phyloP scores from a whole-genome alignment of 2,888 invertebrate genomes.

The Eubasilissa splendida region DNA sequence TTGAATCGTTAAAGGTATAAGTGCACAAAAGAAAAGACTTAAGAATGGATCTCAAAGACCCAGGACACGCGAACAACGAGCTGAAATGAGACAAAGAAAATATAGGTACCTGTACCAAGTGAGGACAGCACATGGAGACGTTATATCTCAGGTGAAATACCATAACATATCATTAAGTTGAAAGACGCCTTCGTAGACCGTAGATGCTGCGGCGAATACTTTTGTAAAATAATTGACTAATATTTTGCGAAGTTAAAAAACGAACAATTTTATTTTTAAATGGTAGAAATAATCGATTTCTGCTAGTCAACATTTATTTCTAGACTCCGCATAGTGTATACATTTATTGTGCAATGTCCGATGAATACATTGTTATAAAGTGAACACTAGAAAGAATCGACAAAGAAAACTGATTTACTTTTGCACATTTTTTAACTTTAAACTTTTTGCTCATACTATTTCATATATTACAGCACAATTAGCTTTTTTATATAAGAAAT shows the following conservation, averaged over 20 bases:
- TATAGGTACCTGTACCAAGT: slow-evolving; percentile 92
- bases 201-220: too few relatives aligned
- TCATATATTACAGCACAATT: too few relatives aligned
- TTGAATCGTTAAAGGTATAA: slow-evolving; percentile 64
- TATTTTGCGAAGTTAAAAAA: background rate
- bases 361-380: background rate
- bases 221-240: background rate
- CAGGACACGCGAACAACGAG: slow-evolving; percentile 82
- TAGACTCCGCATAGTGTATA: too few relatives aligned
- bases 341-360: background rate
- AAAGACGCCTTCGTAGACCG: too few relatives aligned
- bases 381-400: too few relatives aligned
- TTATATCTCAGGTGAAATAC: slow-evolving; percentile 83
- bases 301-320: too few relatives aligned
- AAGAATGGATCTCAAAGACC: slow-evolving; percentile 67
- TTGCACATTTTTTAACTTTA: too few relatives aligned
- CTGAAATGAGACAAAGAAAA: slow-evolving; percentile 86
- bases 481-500: too few relatives aligned
- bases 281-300: background rate
- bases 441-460: too few relatives aligned
- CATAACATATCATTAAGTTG: too few relatives aligned
- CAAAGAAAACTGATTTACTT: too few relatives aligned
- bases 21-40: slow-evolving; percentile 67
- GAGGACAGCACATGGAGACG: slow-evolving; percentile 90
- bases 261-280: background rate